phyloP scores from a whole-genome alignment of 2,888 invertebrate species.

The Eupithecia vulgata region DNA sequence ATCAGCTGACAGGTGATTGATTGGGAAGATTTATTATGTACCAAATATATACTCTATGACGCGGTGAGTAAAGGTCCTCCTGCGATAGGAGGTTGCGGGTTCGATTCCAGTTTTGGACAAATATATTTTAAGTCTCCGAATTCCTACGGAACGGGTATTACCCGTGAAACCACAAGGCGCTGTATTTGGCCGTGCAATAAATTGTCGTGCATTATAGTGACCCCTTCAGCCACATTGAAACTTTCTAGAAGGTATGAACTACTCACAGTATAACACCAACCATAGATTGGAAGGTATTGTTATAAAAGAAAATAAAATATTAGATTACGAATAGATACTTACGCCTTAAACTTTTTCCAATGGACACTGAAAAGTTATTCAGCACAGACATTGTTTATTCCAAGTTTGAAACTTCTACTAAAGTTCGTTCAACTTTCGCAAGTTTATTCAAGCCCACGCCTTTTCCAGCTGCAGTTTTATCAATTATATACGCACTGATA shows the following conservation, averaged over 20 bases:
- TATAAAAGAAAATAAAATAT: neutral
- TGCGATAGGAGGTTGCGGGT: too few species aligned
- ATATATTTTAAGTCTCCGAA: too few species aligned
- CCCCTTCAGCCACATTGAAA: neutral
- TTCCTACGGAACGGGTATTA: too few species aligned
- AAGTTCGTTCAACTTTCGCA: conserved; percentile 44
- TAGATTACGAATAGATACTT: conserved; percentile 53
- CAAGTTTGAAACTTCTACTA: conserved; percentile 4
- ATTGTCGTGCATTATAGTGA: too few species aligned
- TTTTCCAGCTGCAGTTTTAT: conserved; percentile 8
- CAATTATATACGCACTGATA: conserved; percentile 10
- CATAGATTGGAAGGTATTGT: neutral
- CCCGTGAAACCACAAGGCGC: too few species aligned
- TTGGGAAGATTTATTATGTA: too few species aligned
- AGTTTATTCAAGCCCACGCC: conserved; percentile 13
- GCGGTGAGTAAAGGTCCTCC: too few species aligned
- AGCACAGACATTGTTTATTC: conserved; percentile 67
- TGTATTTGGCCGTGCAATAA: too few species aligned
- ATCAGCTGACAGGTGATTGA: too few species aligned
- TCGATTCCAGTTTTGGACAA: too few species aligned
- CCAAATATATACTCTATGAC: too few species aligned
- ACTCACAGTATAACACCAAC: too few species aligned
- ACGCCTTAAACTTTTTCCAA: conserved; percentile 72
- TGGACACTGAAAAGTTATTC: conserved; percentile 74
- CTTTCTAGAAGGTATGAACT: neutral